phyloP scores from a whole-genome alignment of 2,113 vertebrate species.

The Acinonyx jubatus region DNA sequence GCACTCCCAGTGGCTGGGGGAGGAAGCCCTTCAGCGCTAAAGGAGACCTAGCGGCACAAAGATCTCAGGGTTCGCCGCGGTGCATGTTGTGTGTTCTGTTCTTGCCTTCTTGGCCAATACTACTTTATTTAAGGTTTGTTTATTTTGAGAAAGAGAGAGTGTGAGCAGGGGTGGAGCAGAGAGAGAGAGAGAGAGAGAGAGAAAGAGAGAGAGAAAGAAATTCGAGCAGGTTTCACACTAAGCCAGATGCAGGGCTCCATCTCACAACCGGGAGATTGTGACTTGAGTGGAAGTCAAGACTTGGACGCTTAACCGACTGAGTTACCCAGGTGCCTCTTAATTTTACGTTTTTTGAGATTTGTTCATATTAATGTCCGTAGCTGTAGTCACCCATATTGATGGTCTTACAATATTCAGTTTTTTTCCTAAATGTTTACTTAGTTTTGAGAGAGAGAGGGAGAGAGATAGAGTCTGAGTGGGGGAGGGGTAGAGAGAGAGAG shows the following conservation, averaged over 20 bases:
- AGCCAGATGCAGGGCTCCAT: no score
- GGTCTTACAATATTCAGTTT: not conserved
- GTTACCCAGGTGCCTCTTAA: no score
- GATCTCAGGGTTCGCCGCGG: accelerated
- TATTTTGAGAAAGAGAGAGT: not conserved
- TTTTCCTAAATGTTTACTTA: no score
- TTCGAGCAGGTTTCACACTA: no score
- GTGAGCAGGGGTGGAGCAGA: no score
- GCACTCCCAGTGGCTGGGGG: not conserved
- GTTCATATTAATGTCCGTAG: not conserved
- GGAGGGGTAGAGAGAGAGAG: not conserved
- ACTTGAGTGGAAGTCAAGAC: no score
- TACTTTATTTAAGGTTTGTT: not conserved
- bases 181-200: no score
- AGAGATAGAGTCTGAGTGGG: not conserved
- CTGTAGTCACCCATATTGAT: not conserved
- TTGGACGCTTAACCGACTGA: no score
- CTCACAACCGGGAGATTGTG: no score
- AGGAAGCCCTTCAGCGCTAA: not conserved
- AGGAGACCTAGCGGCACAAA: not conserved
- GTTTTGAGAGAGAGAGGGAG: not conserved
- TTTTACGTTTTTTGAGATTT: not conserved
- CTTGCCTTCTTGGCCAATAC: not conserved
- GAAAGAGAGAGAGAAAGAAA: no score
- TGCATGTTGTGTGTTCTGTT: accelerated